Conservation (phyloP, 2,888 invertebrate species). For the Trisateles emortualis region DNA sequence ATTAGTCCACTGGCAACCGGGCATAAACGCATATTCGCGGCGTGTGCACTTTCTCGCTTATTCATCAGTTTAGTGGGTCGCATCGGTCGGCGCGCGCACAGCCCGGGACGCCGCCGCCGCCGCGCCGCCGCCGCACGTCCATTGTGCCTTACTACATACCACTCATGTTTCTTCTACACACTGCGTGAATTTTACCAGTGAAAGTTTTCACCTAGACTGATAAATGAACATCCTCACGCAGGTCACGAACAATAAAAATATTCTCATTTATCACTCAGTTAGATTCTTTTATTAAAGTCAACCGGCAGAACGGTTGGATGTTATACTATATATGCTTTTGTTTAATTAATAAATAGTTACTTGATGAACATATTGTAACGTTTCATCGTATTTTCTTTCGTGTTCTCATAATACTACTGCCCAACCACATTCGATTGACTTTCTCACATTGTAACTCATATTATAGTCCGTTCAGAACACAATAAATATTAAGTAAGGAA, state of each 20-base stretch:
- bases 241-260: constrained; percentile 6
- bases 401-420: too few species aligned
- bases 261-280: background rate
- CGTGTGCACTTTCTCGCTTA: constrained; percentile 74
- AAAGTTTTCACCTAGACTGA: constrained; percentile 57
- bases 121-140: constrained; percentile 54
- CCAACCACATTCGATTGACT: background rate
- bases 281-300: background rate
- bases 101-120: constrained; percentile 59
- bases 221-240: constrained; percentile 11
- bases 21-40: constrained; percentile 40
- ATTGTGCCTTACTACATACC: constrained; percentile 66
- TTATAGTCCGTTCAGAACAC: constrained; percentile 34
- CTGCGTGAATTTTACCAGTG: constrained; percentile 70
- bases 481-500: constrained; percentile 35
- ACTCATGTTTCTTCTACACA: constrained; percentile 58
- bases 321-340: background rate
- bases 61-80: constrained; percentile 79
- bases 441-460: constrained; percentile 18
- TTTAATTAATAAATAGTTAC: background rate
- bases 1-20: constrained; percentile 53
- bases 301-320: background rate
- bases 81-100: constrained; percentile 52
- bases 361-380: too few species aligned
- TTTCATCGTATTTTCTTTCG: too few species aligned